phyloP scores from a whole-genome alignment of 2,113 vertebrate species.

The Brachypteracias leptosomus region DNA sequence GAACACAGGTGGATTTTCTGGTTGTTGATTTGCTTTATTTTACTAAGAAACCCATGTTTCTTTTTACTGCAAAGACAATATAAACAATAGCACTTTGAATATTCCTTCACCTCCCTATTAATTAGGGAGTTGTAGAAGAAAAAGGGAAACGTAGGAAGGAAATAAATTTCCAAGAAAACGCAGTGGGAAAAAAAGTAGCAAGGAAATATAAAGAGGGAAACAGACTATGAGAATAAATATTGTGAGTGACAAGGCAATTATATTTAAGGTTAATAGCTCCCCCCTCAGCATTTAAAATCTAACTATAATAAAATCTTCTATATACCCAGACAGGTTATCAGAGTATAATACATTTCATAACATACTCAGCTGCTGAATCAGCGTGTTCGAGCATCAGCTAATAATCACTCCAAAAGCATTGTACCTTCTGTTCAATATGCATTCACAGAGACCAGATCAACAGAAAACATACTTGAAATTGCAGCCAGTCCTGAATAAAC shows the following conservation, averaged over 20 bases:
- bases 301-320: neutral
- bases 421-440: neutral
- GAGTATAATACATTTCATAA: neutral
- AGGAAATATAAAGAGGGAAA: neutral
- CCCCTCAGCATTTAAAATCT: fast-evolving
- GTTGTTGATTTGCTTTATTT: neutral
- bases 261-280: neutral
- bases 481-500: neutral
- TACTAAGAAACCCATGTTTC: neutral
- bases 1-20: fast-evolving
- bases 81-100: neutral
- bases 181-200: neutral
- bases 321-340: neutral
- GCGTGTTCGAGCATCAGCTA: neutral
- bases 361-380: neutral
- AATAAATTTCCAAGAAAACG: neutral
- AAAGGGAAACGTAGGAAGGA: neutral
- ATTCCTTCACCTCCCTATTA: neutral
- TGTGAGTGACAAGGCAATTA: neutral
- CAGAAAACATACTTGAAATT: neutral
- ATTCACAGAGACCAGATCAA: neutral
- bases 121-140: neutral
- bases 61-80: neutral
- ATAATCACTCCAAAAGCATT: neutral
- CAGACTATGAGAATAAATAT: neutral